Base-by-base conservation (phyloP, 2,797 vertebrate genomes). In the Rhynchotus rufescens region DNA sequence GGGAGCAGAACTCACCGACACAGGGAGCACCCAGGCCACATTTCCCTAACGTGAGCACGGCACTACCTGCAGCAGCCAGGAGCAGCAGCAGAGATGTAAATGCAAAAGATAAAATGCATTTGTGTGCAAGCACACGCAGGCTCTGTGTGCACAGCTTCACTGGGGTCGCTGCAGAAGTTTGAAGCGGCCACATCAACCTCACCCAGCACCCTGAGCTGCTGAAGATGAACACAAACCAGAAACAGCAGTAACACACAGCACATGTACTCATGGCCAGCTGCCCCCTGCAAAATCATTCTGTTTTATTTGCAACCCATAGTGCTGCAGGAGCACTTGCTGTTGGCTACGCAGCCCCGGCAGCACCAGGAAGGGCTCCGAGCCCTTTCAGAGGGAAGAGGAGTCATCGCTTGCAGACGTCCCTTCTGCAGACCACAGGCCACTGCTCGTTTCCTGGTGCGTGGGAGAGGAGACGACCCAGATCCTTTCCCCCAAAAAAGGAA, bases 401-500 rank as follows among this genome's bases (percentile, higher is more conserved):
- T 21, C 76, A 71, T 0, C 36, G 51, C 0, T 1, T 84, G 28
- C 66, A 82, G 30, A 32, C 3, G 5, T 45, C 72, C 1, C 1
- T 23, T 47, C 28, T 61, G 17, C 65, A 88, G 64, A 81, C 32
- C 64, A 77, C 20, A 15, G 78, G 17, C 65, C 21, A 34, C 85
- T 65, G 52, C 68, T 47, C 15, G 14, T 16, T 62, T 87, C 66
- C 34, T 51, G 61, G 28, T 44, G 17, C 42, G 52, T 12, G 23
- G 40, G 34, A 56, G 23, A 62, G 23, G 26, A 83, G 34, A 79
- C 79, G 71, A 89, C 40, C 20, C 25, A 67, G 49, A 54, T 45
- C 64, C 36, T 57, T 88, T 89, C 67, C 40, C 47, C 36, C 44
- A 84, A 92, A 57, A 28, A 77, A 92, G 38, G 67, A 77, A 51